Evolutionary conservation across 2,797 vertebrate species (phyloP).

Genomic region (Spinibarbus caldwelli): DNA sequence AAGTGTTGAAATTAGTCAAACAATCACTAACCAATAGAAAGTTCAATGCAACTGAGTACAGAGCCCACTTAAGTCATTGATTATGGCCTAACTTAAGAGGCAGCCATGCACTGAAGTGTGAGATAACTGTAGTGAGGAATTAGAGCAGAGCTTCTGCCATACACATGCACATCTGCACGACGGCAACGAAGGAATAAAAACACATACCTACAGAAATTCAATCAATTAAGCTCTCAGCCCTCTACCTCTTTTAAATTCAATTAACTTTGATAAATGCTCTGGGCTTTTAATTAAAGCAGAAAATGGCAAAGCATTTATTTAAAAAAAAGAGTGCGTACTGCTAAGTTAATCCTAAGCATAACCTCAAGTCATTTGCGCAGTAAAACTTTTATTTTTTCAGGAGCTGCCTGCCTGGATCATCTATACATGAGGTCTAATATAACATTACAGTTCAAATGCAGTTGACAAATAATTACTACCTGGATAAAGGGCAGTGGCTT

Average conservation of each 20-base stretch:
- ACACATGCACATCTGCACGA: not conserved
- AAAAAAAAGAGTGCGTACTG: not conserved
- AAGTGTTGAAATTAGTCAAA: conserved; percentile 36
- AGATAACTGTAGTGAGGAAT: conserved; percentile 35
- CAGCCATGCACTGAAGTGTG: conserved; percentile 41
- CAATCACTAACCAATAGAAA: conserved; percentile 40
- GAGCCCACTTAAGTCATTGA: conserved; percentile 37
- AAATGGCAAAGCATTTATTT: conserved; percentile 49
- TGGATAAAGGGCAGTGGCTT: conserved; percentile 41
- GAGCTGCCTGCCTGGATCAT: conserved; percentile 25
- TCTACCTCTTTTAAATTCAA: conserved; percentile 55
- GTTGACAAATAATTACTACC: conserved; percentile 49
- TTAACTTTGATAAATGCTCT: conserved; percentile 58
- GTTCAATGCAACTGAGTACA: not conserved
- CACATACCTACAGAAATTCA: conserved; percentile 31
- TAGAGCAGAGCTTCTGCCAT: conserved; percentile 25
- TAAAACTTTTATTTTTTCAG: conserved; percentile 20
- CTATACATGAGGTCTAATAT: conserved; percentile 16
- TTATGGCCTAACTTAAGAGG: conserved; percentile 21
- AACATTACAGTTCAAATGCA: conserved; percentile 33
- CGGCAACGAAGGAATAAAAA: conserved; percentile 28
- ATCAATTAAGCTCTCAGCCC: conserved; percentile 44
- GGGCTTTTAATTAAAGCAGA: conserved; percentile 60
- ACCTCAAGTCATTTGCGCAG: not conserved
- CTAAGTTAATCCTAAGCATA: conserved; percentile 22